Base-by-base conservation (phyloP, 2,113 vertebrate species). In the Sinocyclocheilus grahami region DNA sequence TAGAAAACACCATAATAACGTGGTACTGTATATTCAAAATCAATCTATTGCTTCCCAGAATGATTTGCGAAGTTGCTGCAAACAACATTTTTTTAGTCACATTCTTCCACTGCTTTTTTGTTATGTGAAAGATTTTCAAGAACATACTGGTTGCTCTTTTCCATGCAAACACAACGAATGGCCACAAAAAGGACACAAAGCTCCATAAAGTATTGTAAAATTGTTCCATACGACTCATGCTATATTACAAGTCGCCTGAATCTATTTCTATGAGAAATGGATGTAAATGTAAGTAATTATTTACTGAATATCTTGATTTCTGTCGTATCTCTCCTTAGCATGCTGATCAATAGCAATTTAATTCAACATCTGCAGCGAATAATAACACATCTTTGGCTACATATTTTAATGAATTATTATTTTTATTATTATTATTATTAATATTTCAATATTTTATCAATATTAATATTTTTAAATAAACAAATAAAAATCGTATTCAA, bases 1-100 rank as follows among this genome's bases (percentile, higher is more conserved):
- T 18, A 1, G 2, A 27, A 27, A 65, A 65, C 24, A 65, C 63
- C 3, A 20, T 18, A 33, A 33, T 39, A 81, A 46, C 16, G 37
- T 60, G n/a, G 0, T 42, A 8, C 42, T 42, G 42, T 80, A 39
- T 33, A 62, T 53, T 83, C 85, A 69, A 53, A 81, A 84, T 71
- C 37, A 60, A 65, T n/a, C 22, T 10, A 53, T 53, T 37, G 39
- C 6, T 33, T 71, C 14, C 22, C 22, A n/a, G 37, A 88, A 74
- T 48, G 20, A 60, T 39, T 48, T 63, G 6, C 22, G 0, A 63
- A 20, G 3, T 37, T 20, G 18, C 14, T 11, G 11, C 11, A 11
- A 48, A 48, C 0, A 48, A 48, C 3, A 51, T 51, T 48, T 39
- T 60, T 39, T 62, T 9, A 62, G 37, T 33, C 30, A 20, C 30